These are phyloP conservation scores for Apamea monoglypha DNA, from an alignment of 2,888 invertebrate genomes.

Conservation along the genomic window DNA sequence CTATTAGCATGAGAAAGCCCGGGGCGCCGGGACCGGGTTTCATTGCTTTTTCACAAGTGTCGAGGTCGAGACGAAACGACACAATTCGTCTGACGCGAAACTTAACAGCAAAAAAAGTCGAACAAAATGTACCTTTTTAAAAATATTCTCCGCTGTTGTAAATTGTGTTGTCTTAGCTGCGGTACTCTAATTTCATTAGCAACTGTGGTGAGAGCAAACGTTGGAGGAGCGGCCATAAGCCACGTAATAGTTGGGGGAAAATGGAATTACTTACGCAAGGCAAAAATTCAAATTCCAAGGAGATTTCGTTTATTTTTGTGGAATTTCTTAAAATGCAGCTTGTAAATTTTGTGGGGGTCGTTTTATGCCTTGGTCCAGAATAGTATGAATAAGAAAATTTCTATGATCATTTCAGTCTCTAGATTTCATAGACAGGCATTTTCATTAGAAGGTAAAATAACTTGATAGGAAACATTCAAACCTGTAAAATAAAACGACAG, in stretches of 20 bases:
- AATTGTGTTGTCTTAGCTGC: constrained; percentile 77
- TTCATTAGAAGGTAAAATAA: not conserved
- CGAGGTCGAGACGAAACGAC: constrained; percentile 67
- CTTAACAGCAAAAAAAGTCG: constrained; percentile 63
- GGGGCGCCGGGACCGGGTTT: constrained; percentile 63
- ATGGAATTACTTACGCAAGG: constrained; percentile 57
- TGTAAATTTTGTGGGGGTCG: constrained; percentile 11
- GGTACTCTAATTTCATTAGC: constrained; percentile 80
- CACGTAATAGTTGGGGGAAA: constrained; percentile 63
- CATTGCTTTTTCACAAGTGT: constrained; percentile 72
- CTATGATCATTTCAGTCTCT: not conserved
- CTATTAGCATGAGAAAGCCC: constrained; percentile 79
- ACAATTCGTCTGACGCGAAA: constrained; percentile 69
- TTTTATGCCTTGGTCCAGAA: constrained; percentile 3
- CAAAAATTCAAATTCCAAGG: constrained; percentile 53
- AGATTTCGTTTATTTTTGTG: constrained; percentile 43
- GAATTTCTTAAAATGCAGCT: constrained; percentile 38
- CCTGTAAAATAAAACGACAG: not conserved
- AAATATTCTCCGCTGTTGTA: constrained; percentile 70
- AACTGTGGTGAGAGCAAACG: constrained; percentile 68
- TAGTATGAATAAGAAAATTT: not conserved
- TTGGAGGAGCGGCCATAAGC: constrained; percentile 66
- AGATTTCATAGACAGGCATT: not conserved
- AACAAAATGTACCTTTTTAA: constrained; percentile 68
- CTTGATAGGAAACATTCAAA: not conserved